Conservation (phyloP, 2,113 vertebrate species). For the Ammodytes marinus region DNA sequence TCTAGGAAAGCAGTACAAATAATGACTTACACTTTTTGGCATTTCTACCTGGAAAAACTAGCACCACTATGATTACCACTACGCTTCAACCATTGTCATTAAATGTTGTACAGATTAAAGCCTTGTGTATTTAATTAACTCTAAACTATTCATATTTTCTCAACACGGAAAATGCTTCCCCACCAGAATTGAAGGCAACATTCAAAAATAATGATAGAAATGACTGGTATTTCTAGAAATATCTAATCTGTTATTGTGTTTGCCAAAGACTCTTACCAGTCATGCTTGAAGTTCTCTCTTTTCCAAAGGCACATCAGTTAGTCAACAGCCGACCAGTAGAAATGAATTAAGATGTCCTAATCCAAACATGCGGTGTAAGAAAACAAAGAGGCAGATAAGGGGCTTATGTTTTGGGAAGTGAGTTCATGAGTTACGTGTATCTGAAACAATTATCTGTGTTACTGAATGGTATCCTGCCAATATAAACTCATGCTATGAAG, state of each 20-base stretch:
- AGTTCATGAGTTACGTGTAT: slow-evolving; percentile 32
- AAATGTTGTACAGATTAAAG: background rate
- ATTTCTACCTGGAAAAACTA: background rate
- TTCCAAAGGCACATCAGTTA: background rate
- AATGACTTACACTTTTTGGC: background rate
- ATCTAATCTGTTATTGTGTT: background rate
- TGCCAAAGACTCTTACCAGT: background rate
- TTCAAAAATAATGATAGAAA: background rate
- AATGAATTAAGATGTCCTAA: slow-evolving; percentile 31
- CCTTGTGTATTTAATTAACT: no score
- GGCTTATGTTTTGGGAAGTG: background rate
- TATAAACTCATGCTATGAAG: slow-evolving; percentile 21
- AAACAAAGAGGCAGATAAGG: slow-evolving; percentile 27
- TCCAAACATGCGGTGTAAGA: slow-evolving; percentile 22
- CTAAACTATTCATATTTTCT: background rate
- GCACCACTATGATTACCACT: background rate
- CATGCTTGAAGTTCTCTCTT: background rate
- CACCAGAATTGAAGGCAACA: background rate
- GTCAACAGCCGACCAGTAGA: background rate
- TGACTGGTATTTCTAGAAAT: background rate
- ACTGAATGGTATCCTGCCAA: slow-evolving; percentile 37
- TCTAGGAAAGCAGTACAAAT: background rate
- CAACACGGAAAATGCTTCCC: background rate
- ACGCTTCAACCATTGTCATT: background rate
- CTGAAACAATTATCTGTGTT: slow-evolving; percentile 39